These are phyloP conservation scores for cat (Felis catus) DNA, from an alignment of 2,113 vertebrate genomes.

Conservation along the genomic window DNA sequence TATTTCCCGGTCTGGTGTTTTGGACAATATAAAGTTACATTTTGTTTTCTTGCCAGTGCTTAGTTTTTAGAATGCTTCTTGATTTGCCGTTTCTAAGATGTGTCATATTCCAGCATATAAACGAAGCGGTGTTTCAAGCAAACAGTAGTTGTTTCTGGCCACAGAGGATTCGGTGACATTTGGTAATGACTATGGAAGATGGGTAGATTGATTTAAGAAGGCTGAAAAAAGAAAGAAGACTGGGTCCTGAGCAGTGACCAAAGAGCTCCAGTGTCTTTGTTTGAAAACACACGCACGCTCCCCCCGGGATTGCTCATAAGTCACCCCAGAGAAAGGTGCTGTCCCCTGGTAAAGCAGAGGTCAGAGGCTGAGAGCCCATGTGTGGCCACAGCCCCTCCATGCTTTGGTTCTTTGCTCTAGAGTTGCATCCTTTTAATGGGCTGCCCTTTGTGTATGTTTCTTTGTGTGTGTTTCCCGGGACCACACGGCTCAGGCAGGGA, in stretches of 20 bases:
- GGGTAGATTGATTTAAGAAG: constrained; percentile 65
- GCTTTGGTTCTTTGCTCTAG: constrained; percentile 59
- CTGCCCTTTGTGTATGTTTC: constrained; percentile 72
- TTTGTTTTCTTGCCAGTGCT: constrained; percentile 30
- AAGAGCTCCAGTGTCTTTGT: not conserved
- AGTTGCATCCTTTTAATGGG: constrained; percentile 54
- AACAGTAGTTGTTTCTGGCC: constrained; percentile 79
- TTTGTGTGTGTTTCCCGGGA: constrained; percentile 76
- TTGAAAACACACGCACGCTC: not conserved
- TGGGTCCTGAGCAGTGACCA: constrained; percentile 70
- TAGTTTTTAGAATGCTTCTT: constrained; percentile 65
- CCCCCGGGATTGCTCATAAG: not conserved
- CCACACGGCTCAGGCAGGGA: constrained; percentile 73
- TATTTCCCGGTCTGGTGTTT: constrained; percentile 62
- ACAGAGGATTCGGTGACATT: constrained; percentile 77
- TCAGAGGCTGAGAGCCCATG: constrained; percentile 56
- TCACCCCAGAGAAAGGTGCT: constrained; percentile 24
- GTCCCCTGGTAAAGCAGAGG: constrained; percentile 66
- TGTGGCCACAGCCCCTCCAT: not conserved
- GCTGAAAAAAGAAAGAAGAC: not conserved
- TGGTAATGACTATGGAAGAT: constrained; percentile 74
- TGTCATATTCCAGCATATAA: constrained; percentile 79
- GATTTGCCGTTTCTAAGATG: constrained; percentile 70
- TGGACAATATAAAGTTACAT: constrained; percentile 66
- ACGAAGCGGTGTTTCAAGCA: constrained; percentile 76